Conservation (phyloP, 2,113 vertebrate species). For the Sakesphorus luctuosus region DNA sequence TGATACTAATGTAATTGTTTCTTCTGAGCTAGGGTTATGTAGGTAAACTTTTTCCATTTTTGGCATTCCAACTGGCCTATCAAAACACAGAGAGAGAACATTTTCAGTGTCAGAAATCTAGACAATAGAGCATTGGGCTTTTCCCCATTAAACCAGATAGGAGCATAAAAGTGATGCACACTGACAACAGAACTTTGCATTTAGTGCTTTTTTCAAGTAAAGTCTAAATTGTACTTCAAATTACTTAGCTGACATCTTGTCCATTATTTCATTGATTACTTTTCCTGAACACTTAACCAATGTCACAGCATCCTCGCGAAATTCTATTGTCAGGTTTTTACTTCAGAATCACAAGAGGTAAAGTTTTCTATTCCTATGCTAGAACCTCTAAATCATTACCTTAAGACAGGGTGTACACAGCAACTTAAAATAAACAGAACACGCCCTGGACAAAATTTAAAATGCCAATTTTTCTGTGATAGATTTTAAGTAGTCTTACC, state of each 20-base stretch:
- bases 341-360: background rate
- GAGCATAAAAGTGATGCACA: background rate
- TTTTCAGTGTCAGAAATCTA: background rate
- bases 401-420: background rate
- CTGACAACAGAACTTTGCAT: background rate
- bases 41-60: conserved; percentile 99
- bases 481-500: background rate
- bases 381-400: background rate
- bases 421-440: background rate
- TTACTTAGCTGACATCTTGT: background rate
- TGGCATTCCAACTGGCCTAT: conserved; percentile 98
- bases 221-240: background rate
- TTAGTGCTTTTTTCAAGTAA: background rate
- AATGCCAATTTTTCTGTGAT: background rate
- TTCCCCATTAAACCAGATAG: background rate
- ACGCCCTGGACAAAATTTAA: background rate
- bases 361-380: background rate
- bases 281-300: background rate
- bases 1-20: conserved; percentile 98
- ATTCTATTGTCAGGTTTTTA: background rate
- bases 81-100: conserved; percentile 37
- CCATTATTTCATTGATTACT: background rate
- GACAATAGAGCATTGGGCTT: background rate
- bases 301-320: background rate
- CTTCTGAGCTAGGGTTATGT: conserved; percentile 98